Evolutionary conservation across 2,113 vertebrate species (phyloP), one percentile per base, ranked within the genome.

Genomic region (Python bivittatus): DNA sequence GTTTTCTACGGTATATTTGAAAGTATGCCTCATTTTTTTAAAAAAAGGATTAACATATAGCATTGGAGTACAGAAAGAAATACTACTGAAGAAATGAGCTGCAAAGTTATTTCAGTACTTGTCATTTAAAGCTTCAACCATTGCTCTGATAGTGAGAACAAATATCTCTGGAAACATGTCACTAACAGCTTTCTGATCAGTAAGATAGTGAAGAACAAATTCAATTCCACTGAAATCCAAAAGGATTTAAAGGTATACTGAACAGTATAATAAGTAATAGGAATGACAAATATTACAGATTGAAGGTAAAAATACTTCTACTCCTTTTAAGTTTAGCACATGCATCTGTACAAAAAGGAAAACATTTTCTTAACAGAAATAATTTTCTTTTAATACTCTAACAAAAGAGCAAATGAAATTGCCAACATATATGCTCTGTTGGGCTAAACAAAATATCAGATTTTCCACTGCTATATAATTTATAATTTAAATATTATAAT

Each of bases 361-460:
- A 91, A 91, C 91, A 12, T 64, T 0, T 0, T 0, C 0, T 92
- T 61, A 68, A 13, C 48, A 56, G 20, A 68, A 91, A 90, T 53
- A 42, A n/a, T 53, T 79, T n/a, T 54, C 86, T 17, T 53, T 90
- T 23, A 44, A 33, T 10, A n/a, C 33, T 44, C 86, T 79, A 91
- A 92, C 25, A 54, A 52, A 91, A 89, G 94, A 93, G 7, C 23
- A 93, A 93, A 93, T 5, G 7, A 94, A 93, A 87, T 25, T 0
- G 0, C 91, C 88, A 84, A 88, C 88, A 56, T 95, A 12, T 57
- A 58, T 13, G 6, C n/a, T 93, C 22, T 17, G 56, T 68, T 90
- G 44, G 42, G 92, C 91, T 33, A 94, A 96, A 95, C 0, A 2
- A 91, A 23, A 3, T 60, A 79, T 91, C 33, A 48, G 1, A 27